These are phyloP conservation scores for Montipora capricornis DNA, from an alignment of 64 coral and sea anemone genomes.

Conservation along the genomic window DNA sequence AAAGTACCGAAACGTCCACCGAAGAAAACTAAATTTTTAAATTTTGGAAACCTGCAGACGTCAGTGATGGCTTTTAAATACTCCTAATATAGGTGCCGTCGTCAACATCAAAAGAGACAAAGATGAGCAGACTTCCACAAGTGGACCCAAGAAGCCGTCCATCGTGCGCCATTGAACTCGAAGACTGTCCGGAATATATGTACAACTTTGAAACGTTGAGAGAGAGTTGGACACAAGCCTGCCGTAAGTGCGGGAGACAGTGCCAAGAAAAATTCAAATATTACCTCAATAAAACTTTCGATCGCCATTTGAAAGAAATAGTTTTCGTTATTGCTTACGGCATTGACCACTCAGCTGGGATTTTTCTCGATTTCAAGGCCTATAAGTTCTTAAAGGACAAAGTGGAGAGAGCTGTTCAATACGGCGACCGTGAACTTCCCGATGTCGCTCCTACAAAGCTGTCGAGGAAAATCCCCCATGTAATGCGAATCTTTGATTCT, in stretches of 20 bases:
- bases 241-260: background rate
- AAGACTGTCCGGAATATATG: constrained; percentile 21
- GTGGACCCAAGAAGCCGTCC: background rate
- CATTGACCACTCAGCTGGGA: background rate
- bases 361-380: constrained; percentile 42
- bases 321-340: constrained; percentile 34
- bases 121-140: background rate
- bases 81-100: too few relatives aligned
- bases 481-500: constrained; percentile 25
- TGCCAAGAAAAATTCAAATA: constrained; percentile 18
- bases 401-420: constrained; percentile 15
- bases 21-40: too few relatives aligned
- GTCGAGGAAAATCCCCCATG: constrained; percentile 10
- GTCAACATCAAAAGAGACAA: background rate
- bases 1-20: too few relatives aligned
- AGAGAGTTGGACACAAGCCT: constrained; percentile 14
- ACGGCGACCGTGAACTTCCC: background rate
- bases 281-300: background rate
- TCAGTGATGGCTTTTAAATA: too few relatives aligned
- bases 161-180: background rate
- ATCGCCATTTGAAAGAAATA: constrained; percentile 38
- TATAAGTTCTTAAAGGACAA: constrained; percentile 35
- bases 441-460: background rate
- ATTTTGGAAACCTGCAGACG: too few relatives aligned
- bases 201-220: constrained; percentile 9